Conservation (phyloP, 2,113 vertebrate species). For the Brevimyrus niger region DNA sequence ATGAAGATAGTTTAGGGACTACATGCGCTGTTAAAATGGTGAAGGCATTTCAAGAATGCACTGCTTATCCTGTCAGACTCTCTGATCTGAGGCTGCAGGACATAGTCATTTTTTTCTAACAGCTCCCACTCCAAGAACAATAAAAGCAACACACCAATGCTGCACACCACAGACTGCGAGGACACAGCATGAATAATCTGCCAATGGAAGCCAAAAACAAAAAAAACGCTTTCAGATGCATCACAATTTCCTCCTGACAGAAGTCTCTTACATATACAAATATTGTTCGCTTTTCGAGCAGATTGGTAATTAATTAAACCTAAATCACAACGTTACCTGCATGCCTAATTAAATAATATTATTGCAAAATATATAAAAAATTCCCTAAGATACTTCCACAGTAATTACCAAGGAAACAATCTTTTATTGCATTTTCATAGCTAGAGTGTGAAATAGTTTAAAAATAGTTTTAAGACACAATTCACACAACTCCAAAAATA, state of each 20-base stretch:
- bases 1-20: not conserved
- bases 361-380: not conserved
- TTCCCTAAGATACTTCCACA: not conserved
- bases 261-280: not conserved
- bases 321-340: not conserved
- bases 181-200: not conserved
- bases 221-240: not conserved
- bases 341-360: not conserved
- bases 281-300: not conserved
- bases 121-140: not conserved
- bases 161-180: not conserved
- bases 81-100: not conserved
- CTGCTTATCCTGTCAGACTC: not conserved
- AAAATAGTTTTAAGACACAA: slow-evolving; percentile 2
- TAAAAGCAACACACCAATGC: not conserved
- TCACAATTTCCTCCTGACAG: not conserved
- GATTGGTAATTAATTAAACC: not conserved
- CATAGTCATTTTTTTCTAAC: not conserved
- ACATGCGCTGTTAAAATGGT: not conserved
- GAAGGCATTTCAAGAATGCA: not conserved
- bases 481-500: not conserved
- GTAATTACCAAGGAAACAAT: not conserved
- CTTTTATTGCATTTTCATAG: not conserved
- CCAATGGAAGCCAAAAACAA: not conserved
- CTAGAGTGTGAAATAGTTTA: not conserved